Evolutionary conservation across 2,797 vertebrate genomes (phyloP).

Genomic region (Mormyrops boulengeri): DNA sequence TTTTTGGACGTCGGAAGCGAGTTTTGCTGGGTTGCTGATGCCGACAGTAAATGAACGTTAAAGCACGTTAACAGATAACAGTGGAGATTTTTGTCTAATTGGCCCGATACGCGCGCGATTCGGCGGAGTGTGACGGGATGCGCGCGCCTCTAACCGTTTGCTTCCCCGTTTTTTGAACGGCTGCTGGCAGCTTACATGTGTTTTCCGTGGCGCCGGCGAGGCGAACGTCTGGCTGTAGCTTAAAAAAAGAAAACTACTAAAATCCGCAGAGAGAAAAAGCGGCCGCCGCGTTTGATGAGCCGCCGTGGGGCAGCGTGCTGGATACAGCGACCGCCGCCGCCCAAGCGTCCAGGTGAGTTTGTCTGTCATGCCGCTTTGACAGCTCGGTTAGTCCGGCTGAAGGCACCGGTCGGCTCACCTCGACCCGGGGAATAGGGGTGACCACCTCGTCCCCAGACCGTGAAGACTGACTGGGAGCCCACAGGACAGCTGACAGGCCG

Average conservation of each 20-base stretch:
- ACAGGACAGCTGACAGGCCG: neutral
- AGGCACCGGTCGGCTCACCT: neutral
- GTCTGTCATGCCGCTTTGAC: neutral
- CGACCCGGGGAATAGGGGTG: neutral
- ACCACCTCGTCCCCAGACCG: neutral
- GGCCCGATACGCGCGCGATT: neutral
- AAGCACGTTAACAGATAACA: neutral
- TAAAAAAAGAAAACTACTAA: neutral
- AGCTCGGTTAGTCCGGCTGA: neutral
- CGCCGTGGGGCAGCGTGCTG: neutral
- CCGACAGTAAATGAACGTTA: neutral
- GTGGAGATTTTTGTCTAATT: neutral
- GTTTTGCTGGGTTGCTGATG: neutral
- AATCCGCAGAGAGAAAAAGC: neutral
- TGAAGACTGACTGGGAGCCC: neutral
- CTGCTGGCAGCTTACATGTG: neutral
- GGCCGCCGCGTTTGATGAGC: neutral
- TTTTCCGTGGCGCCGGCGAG: neutral
- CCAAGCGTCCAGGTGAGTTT: conserved; percentile 4
- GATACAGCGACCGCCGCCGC: neutral
- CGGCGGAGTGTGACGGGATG: neutral
- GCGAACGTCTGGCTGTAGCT: neutral
- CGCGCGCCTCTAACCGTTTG: neutral
- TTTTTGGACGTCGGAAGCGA: conserved; percentile 3
- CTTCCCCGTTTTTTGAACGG: neutral